Evolutionary conservation across 2,888 invertebrate genomes (phyloP), one percentile per base, ranked within the genome.

Genomic region (Aphidius colemani): DNA sequence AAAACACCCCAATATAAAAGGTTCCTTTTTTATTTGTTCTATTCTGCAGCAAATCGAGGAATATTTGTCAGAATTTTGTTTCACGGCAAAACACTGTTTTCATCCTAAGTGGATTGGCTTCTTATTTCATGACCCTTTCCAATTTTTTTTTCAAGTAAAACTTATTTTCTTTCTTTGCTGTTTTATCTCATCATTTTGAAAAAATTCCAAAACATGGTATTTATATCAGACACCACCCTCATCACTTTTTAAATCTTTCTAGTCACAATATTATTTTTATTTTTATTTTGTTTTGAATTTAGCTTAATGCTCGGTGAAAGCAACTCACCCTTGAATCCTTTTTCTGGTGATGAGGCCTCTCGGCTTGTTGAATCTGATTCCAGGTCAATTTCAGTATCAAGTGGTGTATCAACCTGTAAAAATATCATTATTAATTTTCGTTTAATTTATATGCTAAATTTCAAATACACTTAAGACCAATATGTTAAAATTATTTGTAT

Each of bases 21-120:
- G 18, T 48, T 43, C 45, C 44, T 18, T 13, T 59, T 59, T 53
- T 30, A 30, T 30, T 30, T 30, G 30, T 30, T 74, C 76, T 74
- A 76, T 79, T 79, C 76, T 78, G 75, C 75, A 74, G 78, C 73
- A 81, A 81, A 81, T 81, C 77, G 80, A 72, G 74, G 77, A 78
- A 80, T 81, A 81, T 81, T 81, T 81, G 80, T 81, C 80, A 81
- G 80, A 81, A 81, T 81, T 81, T 80, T 79, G 78, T 81, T 78
- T 74, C 69, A 68, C 78, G 76, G 78, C 76, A 80, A 80, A 80
- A 80, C 77, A 76, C n/a, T 45, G 64, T 45, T 41, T 50, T 63
- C 41, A 43, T 60, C 51, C 74, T 80, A 80, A 80, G 80, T 80
- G 80, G 80, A 80, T 80, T 80, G 80, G 74, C 77, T 80, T 78